Evolutionary conservation across 2,113 vertebrate genomes (phyloP).

Genomic region (Anoplopoma fimbria): DNA sequence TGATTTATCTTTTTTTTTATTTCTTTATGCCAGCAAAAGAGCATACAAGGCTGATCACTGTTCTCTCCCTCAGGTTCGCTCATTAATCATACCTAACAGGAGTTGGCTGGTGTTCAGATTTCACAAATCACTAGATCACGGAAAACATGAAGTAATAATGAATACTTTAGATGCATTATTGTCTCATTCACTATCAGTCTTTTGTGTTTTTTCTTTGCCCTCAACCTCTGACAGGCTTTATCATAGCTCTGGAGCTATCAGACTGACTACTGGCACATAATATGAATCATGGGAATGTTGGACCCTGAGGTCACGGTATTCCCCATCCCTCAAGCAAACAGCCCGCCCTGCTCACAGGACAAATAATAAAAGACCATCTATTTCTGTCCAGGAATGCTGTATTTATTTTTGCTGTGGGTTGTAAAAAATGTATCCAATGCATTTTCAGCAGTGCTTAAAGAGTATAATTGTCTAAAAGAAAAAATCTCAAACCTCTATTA

Average conservation of each 20-base stretch:
- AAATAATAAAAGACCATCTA: conserved; percentile 61
- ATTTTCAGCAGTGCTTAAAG: conserved; percentile 12
- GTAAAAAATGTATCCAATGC: neutral
- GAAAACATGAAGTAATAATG: neutral
- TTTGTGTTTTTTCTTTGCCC: neutral
- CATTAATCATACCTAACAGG: conserved; percentile 26
- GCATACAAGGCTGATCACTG: conserved; percentile 3
- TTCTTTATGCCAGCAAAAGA: conserved; percentile 7
- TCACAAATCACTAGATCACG: conserved; percentile 22
- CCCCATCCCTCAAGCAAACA: conserved; percentile 56
- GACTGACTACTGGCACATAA: conserved; percentile 13
- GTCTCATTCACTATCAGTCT: neutral
- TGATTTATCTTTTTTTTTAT: conserved; percentile 16
- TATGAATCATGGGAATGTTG: conserved; percentile 65
- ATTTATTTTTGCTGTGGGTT: conserved; percentile 50
- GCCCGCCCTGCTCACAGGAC: conserved; percentile 24
- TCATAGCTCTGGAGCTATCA: conserved; percentile 12
- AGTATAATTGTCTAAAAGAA: conserved; percentile 8
- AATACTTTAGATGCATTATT: neutral
- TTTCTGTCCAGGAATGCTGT: conserved; percentile 72
- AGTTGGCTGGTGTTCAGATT: conserved; percentile 15
- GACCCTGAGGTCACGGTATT: conserved; percentile 63
- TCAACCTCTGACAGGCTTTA: neutral
- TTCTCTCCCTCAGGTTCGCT: conserved; percentile 6
- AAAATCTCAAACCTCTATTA: neutral